Base-by-base conservation (phyloP, 2,797 vertebrate species). In the Chrosomus eos region DNA sequence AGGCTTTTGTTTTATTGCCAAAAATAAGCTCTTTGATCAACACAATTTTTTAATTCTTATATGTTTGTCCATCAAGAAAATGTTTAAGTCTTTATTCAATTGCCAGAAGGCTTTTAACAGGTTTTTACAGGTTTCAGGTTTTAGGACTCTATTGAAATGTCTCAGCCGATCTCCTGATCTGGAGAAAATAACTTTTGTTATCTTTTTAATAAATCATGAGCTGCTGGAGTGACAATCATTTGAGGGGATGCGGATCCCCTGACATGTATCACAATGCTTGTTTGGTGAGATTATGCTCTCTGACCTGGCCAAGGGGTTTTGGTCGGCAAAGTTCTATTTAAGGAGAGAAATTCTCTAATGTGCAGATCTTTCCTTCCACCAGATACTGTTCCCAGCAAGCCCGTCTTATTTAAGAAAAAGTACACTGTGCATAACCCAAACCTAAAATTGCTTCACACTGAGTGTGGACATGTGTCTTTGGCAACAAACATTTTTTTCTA, bases 351-450 rank as follows among this genome's bases (percentile, higher is more conserved):
- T 93, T 94, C 81, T 83, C 83, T 87, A 77, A 88, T 89, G 91
- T 92, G 87, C 90, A 90, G 87, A 90, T 90, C 91, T 93, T 93
- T 92, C 87, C 89, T 89, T 89, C 92, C 93, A 94, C 92, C 93
- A 93, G 93, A 88, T 82, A 80, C 89, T 28, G 28, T 79, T 87
- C 72, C 67, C 68, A 79, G 40, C 18, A 83, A 31, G 36, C 31
- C 36, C 68, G 10, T 67, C 21, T 60, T 76, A 45, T 40, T 36
- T 67, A 51, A 53, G 36, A 38, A 51, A 53, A 45, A 38, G 60
- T 51, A 31, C 55, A 74, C 38, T 55, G 43, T 68, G 33, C 7
- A 43, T 55, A 77, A 43, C 48, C 55, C 40, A 75, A 72, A 82
- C 40, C 36, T 33, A 62, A 60, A 43, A 33, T 26, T 28, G 26